Evolutionary conservation across 2,797 vertebrate genomes (phyloP), one percentile per base, ranked within the genome.

Genomic region (Dicrostonyx torquatus): DNA sequence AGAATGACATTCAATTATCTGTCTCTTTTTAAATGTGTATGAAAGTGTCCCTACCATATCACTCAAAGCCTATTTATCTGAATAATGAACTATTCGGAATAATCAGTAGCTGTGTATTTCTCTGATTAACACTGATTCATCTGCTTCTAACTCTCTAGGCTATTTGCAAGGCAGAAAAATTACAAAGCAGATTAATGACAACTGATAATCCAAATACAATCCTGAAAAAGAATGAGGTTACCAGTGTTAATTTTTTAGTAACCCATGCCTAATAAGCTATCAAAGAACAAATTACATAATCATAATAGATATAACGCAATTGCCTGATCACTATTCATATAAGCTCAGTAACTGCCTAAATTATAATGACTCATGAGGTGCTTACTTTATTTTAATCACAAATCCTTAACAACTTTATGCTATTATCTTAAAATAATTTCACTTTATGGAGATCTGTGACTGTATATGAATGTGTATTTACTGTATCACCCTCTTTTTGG

Each of bases 231-330:
- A 83, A 94, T 89, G 15, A 95, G 75, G 80, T 87, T 91, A 87
- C 22, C 29, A 83, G 86, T 92, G 70, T 91, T 95, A 97, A 97
- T 92, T 91, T 80, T 60, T 2, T 84, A 91, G 70, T 93, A 95
- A 95, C 95, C 89, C 83, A 17, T 64, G 91, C 72, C 90, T 97
- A 94, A 90, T 83, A 97, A 93, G 29, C 5, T 50, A 92, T 80
- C 84, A 96, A 88, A 92, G 60, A 90, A 26, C 13, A 94, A 96
- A 96, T 93, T 82, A 73, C 73, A 94, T 89, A 83, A 90, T 55
- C 40, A 78, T 84, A 95, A 89, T 85, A 84, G 86, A 75, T 50
- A 58, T 77, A 75, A 88, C 73, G 20, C 78, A 84, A 91, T 92
- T 96, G 45, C 12, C 15, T 94, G 84, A 88, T 78, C 40, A 85